A percentile compares a stretch with the other conserved stretches of the same genome.
Conservation (phyloP, 2,797 vertebrate species). For the Aotus griseimembra region DNA sequence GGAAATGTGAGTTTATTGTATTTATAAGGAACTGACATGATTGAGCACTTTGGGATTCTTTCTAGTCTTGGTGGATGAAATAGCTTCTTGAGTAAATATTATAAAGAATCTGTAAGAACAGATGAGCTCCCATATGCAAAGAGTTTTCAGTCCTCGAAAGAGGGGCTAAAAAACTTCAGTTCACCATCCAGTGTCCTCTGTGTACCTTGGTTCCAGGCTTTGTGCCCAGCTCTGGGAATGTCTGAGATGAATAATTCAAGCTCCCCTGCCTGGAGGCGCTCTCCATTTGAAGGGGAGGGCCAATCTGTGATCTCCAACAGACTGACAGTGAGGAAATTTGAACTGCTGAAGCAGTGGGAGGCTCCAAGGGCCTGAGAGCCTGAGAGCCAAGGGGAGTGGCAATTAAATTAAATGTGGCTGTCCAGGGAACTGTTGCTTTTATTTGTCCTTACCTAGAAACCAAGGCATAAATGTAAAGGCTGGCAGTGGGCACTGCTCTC, state of each 20-base stretch:
- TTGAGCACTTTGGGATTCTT: neutral
- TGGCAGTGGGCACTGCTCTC: neutral
- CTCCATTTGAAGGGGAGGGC: neutral
- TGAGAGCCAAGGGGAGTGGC: neutral
- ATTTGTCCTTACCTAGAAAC: neutral
- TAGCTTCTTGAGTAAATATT: neutral
- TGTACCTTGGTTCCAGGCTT: neutral
- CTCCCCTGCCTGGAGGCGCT: neutral
- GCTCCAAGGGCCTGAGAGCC: neutral
- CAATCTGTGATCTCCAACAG: too few species aligned
- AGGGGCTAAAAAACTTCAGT: neutral
- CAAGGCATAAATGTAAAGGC: neutral
- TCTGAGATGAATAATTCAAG: neutral
- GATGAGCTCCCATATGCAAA: neutral
- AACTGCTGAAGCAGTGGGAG: neutral
- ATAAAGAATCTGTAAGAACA: neutral
- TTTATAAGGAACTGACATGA: neutral
- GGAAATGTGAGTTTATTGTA: neutral
- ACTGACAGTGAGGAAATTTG: neutral
- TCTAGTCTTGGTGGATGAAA: neutral
- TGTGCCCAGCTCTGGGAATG: neutral
- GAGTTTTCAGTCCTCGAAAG: neutral
- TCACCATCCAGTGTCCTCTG: neutral
- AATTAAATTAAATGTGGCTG: neutral
- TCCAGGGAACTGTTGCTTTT: neutral